Base-by-base conservation (phyloP, 2,888 invertebrate species). In the Andrena dorsata region DNA sequence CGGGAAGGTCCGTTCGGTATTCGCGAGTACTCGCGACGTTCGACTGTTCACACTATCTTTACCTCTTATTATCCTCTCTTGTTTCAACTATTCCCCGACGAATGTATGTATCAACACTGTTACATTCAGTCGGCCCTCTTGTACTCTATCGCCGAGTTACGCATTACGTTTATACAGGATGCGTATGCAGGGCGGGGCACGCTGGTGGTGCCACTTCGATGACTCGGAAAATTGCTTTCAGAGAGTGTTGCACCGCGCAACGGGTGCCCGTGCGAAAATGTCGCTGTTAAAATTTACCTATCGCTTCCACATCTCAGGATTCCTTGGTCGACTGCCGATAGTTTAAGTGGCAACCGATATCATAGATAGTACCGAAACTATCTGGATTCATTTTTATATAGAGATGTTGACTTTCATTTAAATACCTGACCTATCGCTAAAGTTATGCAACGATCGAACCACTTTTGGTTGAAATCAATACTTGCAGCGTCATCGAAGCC, bases 71-170 rank as follows among this genome's bases (percentile, higher is more conserved):
- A 20, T 58, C 64, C 20, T 16, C 6, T 51, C n/a, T 35, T 30
- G 3, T 66, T 53, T 26, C 23, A 70, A 61, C 20, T 64, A 26
- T 23, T 23, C 51, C 51, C 53, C 20, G 41, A 49, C 32, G 23
- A 76, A 63, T 30, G 49, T 51, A 64, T 66, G 65, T 60, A 77
- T 65, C 72, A 58, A 72, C 58, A 13, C 13, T 41, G 32, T 78
- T 66, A 71, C 65, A 61, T 61, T 66, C 53, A 10, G n/a, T 76
- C 70, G 49, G 65, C 41, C 41, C 28, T 51, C 41, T 68, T 56
- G 61, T 63, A 51, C 64, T n/a, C 49, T 77, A 60, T 47, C 23
- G 23, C 41, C 69, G 65, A 26, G 53, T 32, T 64, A 47, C 35
- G 65, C 41, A 32, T 35, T 30, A 51, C 47, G 49, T 64, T 64